Conservation (phyloP, 2,797 vertebrate species). For the Sciurus vulgaris region DNA sequence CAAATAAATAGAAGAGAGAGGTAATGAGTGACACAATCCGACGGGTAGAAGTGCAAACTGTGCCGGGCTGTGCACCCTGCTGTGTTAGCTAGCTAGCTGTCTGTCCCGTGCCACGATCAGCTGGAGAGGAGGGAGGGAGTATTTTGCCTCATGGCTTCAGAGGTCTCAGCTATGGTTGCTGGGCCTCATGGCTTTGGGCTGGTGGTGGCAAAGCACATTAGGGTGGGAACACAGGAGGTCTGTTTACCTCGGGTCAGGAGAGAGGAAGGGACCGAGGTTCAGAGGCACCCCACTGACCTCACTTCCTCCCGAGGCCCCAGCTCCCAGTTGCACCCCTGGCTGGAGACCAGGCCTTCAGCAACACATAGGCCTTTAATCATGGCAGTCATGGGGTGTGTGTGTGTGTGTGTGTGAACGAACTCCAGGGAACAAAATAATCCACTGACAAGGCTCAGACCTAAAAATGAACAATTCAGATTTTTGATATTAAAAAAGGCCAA, state of each 20-base stretch:
- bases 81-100: neutral
- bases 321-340: neutral
- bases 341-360: neutral
- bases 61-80: neutral
- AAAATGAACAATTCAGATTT: neutral
- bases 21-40: neutral
- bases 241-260: neutral
- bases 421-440: neutral
- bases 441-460: neutral
- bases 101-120: neutral
- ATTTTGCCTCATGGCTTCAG: neutral
- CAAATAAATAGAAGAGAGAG: conserved; percentile 38
- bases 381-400: neutral
- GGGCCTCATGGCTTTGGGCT: neutral
- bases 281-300: neutral
- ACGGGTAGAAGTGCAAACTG: neutral
- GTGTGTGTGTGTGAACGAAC: neutral
- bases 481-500: neutral
- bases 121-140: neutral
- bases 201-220: neutral
- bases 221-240: neutral
- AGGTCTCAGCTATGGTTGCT: neutral
- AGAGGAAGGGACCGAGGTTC: neutral
- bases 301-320: neutral
- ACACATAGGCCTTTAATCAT: neutral